Evolutionary conservation across 2,797 vertebrate species (phyloP), one percentile per base, ranked within the genome.

Genomic region (Microctenopoma stevenorrisi): DNA sequence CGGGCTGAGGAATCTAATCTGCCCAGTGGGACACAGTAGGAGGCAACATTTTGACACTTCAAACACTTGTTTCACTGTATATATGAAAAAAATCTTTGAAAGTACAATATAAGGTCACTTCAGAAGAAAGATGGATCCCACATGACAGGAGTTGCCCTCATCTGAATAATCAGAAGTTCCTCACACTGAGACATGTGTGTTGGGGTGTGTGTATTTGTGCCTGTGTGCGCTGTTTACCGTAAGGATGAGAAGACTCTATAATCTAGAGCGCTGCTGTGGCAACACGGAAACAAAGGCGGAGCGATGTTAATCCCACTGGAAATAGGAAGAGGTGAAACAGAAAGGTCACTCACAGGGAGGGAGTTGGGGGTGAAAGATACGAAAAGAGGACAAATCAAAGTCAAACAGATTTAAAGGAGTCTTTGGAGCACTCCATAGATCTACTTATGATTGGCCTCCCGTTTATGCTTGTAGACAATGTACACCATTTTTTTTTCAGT

Each of bases 151-250:
- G 81, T 77, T 42, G 4, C 63, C 73, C 59, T 86, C 79, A 74
- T 89, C 81, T 73, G 72, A 59, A 87, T 76, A 86, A 90, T 85
- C 35, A n/a, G 67, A 78, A 71, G 81, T 86, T 85, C 76, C 69
- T 80, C 78, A 61, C 67, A 28, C 60, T 83, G 82, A 86, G 76
- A 71, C 73, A 84, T 84, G 70, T 74, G 79, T 86, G 81, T 84
- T 79, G 86, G 74, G 65, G 85, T 47, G 49, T n/a, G 73, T 69
- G 83, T 78, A 85, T 89, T 77, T 86, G 84, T 81, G 72, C 80
- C 75, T 86, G 72, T 68, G 61, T 69, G 71, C 48, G 43, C 72
- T 91, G 85, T 91, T 90, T 89, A 82, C 84, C 63, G 71, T 79
- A 51, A 66, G 74, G 84, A 89, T 90, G 77, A 89, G 72, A 58